Evolutionary conservation across 2,797 vertebrate genomes (phyloP).

Genomic region (Poecilia picta): DNA sequence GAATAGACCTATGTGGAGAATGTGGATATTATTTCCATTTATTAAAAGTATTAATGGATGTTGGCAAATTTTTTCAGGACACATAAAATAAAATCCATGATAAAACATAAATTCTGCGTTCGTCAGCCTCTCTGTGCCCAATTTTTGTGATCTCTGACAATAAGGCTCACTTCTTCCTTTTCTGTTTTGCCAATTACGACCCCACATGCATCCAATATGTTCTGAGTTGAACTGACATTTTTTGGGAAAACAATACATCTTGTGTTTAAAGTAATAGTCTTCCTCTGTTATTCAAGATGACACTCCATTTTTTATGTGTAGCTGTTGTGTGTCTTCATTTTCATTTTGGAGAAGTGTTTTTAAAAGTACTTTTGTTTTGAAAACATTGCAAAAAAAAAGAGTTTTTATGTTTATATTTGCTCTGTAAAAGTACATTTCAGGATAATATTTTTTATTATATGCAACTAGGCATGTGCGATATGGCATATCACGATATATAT

Average conservation of each 20-base stretch:
- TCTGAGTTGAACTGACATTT: not conserved
- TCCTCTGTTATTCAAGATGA: not conserved
- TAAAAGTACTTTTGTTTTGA: not conserved
- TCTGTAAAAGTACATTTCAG: not conserved
- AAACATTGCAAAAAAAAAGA: not conserved
- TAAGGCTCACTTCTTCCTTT: not conserved
- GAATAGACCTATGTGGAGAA: too few species aligned
- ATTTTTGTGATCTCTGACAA: not conserved
- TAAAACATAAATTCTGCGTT: too few species aligned
- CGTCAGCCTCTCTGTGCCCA: too few species aligned
- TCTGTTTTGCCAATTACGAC: not conserved
- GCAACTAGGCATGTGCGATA: too few species aligned
- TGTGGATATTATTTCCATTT: too few species aligned
- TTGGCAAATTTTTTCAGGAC: too few species aligned
- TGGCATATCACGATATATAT: too few species aligned
- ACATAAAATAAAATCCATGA: too few species aligned
- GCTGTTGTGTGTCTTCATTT: not conserved
- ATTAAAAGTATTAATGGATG: too few species aligned
- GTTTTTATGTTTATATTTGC: not conserved
- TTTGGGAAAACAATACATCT: not conserved
- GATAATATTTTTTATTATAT: not conserved
- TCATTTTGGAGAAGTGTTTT: not conserved
- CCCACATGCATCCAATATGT: not conserved
- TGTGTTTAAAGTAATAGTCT: not conserved
- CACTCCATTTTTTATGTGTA: not conserved